Evolutionary conservation across 2,113 vertebrate species (phyloP), one percentile per base, ranked within the genome.

Genomic region (Carassius carassius): DNA sequence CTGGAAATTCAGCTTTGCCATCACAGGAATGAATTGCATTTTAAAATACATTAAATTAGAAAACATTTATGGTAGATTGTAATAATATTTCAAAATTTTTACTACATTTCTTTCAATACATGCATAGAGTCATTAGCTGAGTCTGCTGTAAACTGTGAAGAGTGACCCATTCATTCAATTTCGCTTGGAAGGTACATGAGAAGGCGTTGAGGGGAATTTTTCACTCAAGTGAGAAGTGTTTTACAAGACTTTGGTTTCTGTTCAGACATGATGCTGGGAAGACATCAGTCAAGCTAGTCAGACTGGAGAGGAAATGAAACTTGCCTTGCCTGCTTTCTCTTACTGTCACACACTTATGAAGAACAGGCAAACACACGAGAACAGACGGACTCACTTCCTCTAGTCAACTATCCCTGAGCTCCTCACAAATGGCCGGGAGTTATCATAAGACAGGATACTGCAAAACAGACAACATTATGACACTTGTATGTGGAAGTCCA

Each of bases 221-320:
- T 25, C 60, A 83, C 83, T 63, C n/a, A 35, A 35, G 32, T 56
- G 80, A 51, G 62, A 85, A 80, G 21, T 47, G 80, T 63, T 86
- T 86, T 51, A 80, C 49, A 82, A 73, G 74, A 11, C 62, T 14
- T 63, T 72, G 21, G 51, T 32, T 77, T 85, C 73, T 77, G 44
- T 73, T 69, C 78, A 16, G 65, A 65, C 62, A 82, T 78, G 81
- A 32, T 6, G 49, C 16, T 63, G 62, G n/a, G 41, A 72, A 86
- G 47, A 81, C 77, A 82, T 84, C 78, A 69, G 62, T 81, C 77
- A 84, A 51, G 32, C 21, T 54, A 47, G 29, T 76, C 77, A 77
- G 47, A 51, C 35, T 16, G 16, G 13, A 69, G n/a, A 81, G 77
- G 84, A 88, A 84, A 76, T 78, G 73, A 78, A 82, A 82, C 78